Conservation (phyloP, 2,888 invertebrate genomes). For the Maniola hyperantus region DNA sequence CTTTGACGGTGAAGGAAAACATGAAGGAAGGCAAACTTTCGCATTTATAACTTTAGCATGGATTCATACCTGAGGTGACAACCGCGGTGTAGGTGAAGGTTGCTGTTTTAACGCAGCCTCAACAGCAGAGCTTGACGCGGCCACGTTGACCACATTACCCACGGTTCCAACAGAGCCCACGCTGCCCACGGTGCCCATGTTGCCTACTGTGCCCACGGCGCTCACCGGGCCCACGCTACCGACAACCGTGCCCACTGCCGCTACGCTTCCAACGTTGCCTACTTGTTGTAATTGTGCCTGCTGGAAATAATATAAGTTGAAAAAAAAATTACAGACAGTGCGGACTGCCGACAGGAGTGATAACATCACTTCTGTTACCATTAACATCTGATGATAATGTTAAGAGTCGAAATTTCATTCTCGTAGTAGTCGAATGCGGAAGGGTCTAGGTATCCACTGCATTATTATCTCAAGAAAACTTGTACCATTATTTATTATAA, state of each 20-base stretch:
- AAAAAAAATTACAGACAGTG: too few relatives aligned
- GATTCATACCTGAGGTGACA: slow-evolving; percentile 67
- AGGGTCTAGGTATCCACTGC: too few relatives aligned
- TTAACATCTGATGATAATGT: too few relatives aligned
- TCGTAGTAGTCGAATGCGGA: too few relatives aligned
- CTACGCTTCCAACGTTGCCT: slow-evolving; percentile 53
- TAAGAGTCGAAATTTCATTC: too few relatives aligned
- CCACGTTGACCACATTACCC: slow-evolving; percentile 45
- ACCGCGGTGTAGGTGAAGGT: slow-evolving; percentile 70
- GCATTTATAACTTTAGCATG: not conserved
- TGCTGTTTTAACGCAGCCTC: slow-evolving; percentile 73
- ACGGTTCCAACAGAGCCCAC: slow-evolving; percentile 51
- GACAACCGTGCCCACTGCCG: slow-evolving; percentile 50
- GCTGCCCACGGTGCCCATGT: slow-evolving; percentile 45
- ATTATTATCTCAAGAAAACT: too few relatives aligned
- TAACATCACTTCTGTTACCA: too few relatives aligned
- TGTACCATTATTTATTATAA: too few relatives aligned
- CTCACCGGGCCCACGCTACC: slow-evolving; percentile 52
- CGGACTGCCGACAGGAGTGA: too few relatives aligned
- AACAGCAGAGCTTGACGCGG: slow-evolving; percentile 40
- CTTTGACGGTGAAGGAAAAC: too few relatives aligned
- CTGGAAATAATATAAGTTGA: slow-evolving; percentile 55
- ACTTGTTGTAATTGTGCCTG: slow-evolving; percentile 87
- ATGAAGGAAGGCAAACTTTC: too few relatives aligned
- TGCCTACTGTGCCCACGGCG: slow-evolving; percentile 46